These are phyloP conservation scores for Plemyria rubiginata DNA, from an alignment of 2,888 invertebrate species.

Conservation along the genomic window DNA sequence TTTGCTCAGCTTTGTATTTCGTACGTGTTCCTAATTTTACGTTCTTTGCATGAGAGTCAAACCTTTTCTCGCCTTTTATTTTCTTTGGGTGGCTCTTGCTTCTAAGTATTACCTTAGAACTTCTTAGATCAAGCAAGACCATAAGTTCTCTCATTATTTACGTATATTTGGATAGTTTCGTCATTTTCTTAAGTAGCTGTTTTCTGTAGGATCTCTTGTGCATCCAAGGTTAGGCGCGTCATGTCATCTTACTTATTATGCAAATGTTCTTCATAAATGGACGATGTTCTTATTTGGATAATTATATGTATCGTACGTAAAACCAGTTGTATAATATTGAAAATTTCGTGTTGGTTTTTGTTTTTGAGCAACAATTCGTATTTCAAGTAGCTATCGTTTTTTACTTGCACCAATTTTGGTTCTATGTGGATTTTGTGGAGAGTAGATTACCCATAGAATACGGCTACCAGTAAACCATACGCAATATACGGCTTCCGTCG, in stretches of 20 bases:
- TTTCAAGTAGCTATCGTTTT: neutral
- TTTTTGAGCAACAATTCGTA: neutral
- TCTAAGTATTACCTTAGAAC: neutral
- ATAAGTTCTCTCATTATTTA: neutral
- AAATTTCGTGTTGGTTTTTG: neutral
- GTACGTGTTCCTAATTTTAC: slow-evolving; percentile 16
- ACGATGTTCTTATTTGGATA: slow-evolving; percentile 49
- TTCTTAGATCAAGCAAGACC: neutral
- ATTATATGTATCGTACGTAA: slow-evolving; percentile 28
- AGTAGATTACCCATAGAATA: slow-evolving; percentile 5
- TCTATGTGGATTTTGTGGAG: neutral
- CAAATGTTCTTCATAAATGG: slow-evolving; percentile 45
- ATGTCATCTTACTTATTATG: slow-evolving; percentile 51
- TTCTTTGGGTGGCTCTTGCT: neutral
- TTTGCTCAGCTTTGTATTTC: slow-evolving; percentile 42
- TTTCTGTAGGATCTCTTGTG: slow-evolving; percentile 37
- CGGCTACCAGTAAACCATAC: slow-evolving; percentile 16
- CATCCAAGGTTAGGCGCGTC: slow-evolving; percentile 47
- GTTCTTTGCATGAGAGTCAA: slow-evolving; percentile 1
- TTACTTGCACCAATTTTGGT: neutral
- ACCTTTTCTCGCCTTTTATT: neutral
- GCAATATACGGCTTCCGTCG: slow-evolving; percentile 36
- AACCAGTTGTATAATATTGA: slow-evolving; percentile 28
- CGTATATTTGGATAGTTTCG: no score
- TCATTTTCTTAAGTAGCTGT: slow-evolving; percentile 8